Conservation (phyloP, 2,888 invertebrate species). For the Trachelus iudaicus region DNA sequence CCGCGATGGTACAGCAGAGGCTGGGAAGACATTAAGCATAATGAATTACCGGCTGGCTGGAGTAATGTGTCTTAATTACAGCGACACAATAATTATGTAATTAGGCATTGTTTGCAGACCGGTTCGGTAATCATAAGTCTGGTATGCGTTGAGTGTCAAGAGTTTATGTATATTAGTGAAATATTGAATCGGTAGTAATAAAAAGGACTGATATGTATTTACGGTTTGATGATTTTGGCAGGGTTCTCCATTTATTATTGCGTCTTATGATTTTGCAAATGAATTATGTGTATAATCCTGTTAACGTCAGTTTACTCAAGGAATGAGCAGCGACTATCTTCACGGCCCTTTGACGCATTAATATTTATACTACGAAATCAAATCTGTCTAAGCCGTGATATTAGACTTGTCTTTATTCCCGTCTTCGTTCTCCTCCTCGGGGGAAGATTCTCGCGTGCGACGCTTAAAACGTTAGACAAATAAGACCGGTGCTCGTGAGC, state of each 20-base stretch:
- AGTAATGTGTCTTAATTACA: constrained; percentile 64
- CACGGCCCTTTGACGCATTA: constrained; percentile 33
- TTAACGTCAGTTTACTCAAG: not conserved
- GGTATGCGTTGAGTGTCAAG: not conserved
- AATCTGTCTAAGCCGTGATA: constrained; percentile 38
- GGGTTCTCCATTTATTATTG: not conserved
- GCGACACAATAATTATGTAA: constrained; percentile 62
- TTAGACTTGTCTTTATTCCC: not conserved
- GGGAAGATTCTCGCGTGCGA: constrained; percentile 35
- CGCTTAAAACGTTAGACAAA: constrained; percentile 47
- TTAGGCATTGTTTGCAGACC: constrained; percentile 62
- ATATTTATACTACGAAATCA: constrained; percentile 51
- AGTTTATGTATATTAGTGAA: not conserved
- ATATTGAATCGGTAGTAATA: not conserved
- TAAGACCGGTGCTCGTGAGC: constrained; percentile 24
- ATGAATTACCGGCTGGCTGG: constrained; percentile 60
- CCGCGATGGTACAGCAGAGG: constrained; percentile 55
- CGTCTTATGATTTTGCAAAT: not conserved
- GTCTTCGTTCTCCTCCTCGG: constrained; percentile 17
- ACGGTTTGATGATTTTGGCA: not conserved
- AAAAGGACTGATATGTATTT: not conserved
- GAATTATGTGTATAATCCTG: not conserved
- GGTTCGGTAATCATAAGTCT: constrained; percentile 52
- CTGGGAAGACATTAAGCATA: constrained; percentile 62
- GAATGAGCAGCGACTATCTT: not conserved